Base-by-base conservation (phyloP, 2,797 vertebrate species). In the Bovichtus diacanthus region DNA sequence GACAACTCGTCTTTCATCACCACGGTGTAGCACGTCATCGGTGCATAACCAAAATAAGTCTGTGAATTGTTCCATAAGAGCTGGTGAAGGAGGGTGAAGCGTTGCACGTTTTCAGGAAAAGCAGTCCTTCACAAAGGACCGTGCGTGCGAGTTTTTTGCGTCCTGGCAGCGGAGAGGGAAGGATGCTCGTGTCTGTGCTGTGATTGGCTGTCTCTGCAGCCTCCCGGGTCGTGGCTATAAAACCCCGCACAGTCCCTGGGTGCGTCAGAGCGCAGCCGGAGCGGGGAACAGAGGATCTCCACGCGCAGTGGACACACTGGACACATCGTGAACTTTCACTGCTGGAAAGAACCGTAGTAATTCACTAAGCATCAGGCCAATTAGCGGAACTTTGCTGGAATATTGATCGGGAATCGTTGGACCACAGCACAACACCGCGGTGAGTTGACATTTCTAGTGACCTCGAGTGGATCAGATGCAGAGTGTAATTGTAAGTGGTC, bases 141-240 rank as follows among this genome's bases (percentile, higher is more conserved):
- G 0, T 53, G 25, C 0, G 21, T 18, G 31, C 2, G 2, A 12
- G 50, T 34, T 10, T 13, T 19, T 15, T 1, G 21, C 12, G 70
- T 63, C 68, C 19, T 0, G 6, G 1, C 3, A 3, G 43, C n/a
- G 0, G 11, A 49, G 38, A 38, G 36, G 21, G 54, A 71, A 68
- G 38, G 70, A 85, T 81, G 88, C 66, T 62, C 16, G 12, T 29
- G 18, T 27, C 46, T 69, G 67, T 6, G 9, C 13, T 36, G 1
- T 84, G 87, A 94, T 93, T 93, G 92, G 93, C n/a, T 81, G 73
- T 5, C 49, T 15, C 18, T 61, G 50, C 83, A 78, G 86, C 80
- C 80, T 87, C 84, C 74, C 3, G 79, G 76, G 76, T 41, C 6
- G 58, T 13, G 27, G 10, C 15, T 92, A 91, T 91, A 93, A 92